Base-by-base conservation (phyloP, 2,113 vertebrate genomes). In the Gasterosteus aculeatus region DNA sequence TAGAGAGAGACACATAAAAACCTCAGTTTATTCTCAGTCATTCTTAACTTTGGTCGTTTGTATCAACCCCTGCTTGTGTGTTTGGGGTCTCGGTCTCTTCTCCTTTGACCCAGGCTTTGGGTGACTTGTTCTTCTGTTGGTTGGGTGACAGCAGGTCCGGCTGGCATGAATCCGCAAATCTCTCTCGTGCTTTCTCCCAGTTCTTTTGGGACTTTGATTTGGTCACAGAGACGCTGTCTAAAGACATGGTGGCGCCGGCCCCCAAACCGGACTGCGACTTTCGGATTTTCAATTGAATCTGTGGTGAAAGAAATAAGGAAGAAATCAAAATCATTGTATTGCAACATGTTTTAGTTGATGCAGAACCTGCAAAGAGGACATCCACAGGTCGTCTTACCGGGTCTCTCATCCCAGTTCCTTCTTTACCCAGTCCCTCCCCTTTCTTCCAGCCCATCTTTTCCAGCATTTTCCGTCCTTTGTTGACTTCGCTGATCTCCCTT, bases 391-490 rank as follows among this genome's bases (percentile, higher is more conserved):
- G 11, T 67, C 95, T 88, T 94, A 99, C 98, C 72, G 98, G 98
- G 78, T 94, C 93, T 71, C 95, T 98, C 90, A 96, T 97, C 58
- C 98, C 98, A 16, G 94, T 87, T 49, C 97, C 95, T 42, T 95
- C 95, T 92, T 97, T 99, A 19, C 98, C 98, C 29, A 99, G 94
- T 4, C 98, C 98, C 71, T 99, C 97, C 66, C 98, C 98, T 78
- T 95, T 97, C 72, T 96, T 99, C 98, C 98, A 99, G 66, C 98
- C 98, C 98, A 99, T 99, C 86, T 97, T 98, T 87, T 99, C 96
- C 92, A 99, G 54, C 96, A 99, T 98, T 91, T 97, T 96, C 69
- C 95, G 94, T 66, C 98, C 98, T 94, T 96, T 98, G 87, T 99
- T 99, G 82, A 86, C 94, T 82, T 97, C 95, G 73, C 95, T 95